Evolutionary conservation across 2,113 vertebrate genomes (phyloP).

Genomic region (Oplegnathus fasciatus): DNA sequence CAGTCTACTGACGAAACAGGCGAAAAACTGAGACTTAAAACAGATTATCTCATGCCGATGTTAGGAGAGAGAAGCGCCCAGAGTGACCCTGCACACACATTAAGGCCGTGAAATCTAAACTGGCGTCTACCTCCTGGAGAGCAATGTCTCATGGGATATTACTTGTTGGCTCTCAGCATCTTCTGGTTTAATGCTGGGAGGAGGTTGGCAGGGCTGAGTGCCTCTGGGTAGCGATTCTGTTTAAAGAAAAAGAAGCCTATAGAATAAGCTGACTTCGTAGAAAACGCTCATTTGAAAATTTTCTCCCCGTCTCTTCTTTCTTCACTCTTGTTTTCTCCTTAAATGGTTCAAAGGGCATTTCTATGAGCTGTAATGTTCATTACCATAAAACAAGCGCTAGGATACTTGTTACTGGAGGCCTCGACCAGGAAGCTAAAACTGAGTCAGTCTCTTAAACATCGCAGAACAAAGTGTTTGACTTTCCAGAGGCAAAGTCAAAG

Average conservation of each 20-base stretch:
- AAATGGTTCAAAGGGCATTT: slow-evolving; percentile 39
- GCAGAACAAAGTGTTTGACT: slow-evolving; percentile 26
- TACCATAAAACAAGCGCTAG: slow-evolving; percentile 43
- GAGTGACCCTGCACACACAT: slow-evolving; percentile 52
- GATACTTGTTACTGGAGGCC: slow-evolving; percentile 41
- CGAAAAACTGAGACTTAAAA: slow-evolving; percentile 37
- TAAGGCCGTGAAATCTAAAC: slow-evolving; percentile 62
- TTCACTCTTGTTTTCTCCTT: slow-evolving; percentile 11
- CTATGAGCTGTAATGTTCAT: slow-evolving; percentile 46
- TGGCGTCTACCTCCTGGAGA: slow-evolving; percentile 46
- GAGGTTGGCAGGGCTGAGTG: slow-evolving; percentile 26
- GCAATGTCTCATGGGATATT: slow-evolving; percentile 58
- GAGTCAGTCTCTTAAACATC: slow-evolving; percentile 7
- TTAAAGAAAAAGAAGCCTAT: slow-evolving; percentile 35
- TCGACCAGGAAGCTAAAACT: slow-evolving; percentile 22
- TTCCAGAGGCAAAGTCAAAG: slow-evolving; percentile 44
- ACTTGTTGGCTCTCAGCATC: slow-evolving; percentile 51
- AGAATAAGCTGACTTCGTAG: slow-evolving; percentile 52
- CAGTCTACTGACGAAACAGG: slow-evolving; percentile 20
- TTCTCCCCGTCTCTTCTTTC: neutral
- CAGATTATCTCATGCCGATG: slow-evolving; percentile 50
- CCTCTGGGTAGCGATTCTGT: slow-evolving; percentile 35
- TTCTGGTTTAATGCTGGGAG: slow-evolving; percentile 43
- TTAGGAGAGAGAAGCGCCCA: slow-evolving; percentile 24
- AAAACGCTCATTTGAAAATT: slow-evolving; percentile 22